Base-by-base conservation (phyloP, 1,140 invertebrate species). In the Aradophagus sp. region DNA sequence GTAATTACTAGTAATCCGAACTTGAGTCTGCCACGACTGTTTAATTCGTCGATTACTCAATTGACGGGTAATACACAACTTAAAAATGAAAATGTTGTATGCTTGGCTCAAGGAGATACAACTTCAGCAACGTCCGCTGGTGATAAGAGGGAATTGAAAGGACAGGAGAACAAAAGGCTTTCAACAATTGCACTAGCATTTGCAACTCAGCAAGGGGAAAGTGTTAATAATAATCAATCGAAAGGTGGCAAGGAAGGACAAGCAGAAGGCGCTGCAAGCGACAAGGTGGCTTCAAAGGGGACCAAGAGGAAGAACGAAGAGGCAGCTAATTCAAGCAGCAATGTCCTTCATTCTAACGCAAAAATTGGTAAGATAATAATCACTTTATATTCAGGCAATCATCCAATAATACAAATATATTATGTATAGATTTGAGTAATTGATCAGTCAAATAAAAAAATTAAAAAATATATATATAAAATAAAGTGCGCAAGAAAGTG, bases 1-100 rank as follows among this genome's bases (percentile, higher is more conserved):
- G 84, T 86, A 0, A 86, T 86, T 27, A 82, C 84, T 0, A 86
- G 83, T 41, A 85, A 83, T 68, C 80, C 83, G 0, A 82, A 79
- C 41, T 45, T 85, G 1, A 69, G 74, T 2, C 45, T 84, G 6
- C 81, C 83, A 19, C 73, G 84, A 32, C 42, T 86, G n/a, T 84
- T 81, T 41, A 86, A 84, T 38, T 83, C 84, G 1, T 74, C 80
- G 5, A 80, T 80, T 31, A 77, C 78, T 6, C 84, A 86, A 63
- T 13, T 85, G 1, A 15, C 35, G 19, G 6, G 52, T 14, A 15
- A 11, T 5, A 38, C 36, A 1, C 62, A 52, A 11, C 41, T 81
- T 0, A 82, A 83, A 31, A 38, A 74, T 1, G 83, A 84, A 12
- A 78, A 77, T 8, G 78, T 85, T 2, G 79, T 84, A 10, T 83